These are phyloP conservation scores for Iselma pallidipennis DNA, from an alignment of 2,888 invertebrate species.

Conservation along the genomic window DNA sequence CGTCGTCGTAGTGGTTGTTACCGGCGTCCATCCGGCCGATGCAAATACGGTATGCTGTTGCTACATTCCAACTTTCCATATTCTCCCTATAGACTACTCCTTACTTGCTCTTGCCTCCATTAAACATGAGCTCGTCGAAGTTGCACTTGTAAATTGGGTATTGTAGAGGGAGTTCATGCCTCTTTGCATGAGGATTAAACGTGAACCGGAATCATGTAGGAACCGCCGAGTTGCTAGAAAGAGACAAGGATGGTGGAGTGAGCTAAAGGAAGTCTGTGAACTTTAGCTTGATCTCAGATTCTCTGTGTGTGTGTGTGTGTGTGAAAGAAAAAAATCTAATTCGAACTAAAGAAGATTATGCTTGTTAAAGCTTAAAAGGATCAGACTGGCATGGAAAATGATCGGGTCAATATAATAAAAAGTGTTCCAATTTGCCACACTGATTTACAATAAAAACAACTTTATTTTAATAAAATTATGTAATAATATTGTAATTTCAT, in stretches of 20 bases:
- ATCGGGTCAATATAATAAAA: neutral
- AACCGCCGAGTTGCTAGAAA: neutral
- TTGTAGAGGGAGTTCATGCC: constrained; percentile 15
- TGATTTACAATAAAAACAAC: neutral
- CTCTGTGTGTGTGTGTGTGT: neutral
- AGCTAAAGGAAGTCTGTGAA: no score
- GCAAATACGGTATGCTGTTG: neutral
- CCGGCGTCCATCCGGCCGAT: neutral
- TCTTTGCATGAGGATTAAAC: constrained; percentile 11
- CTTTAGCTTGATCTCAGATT: neutral
- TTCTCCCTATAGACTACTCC: neutral
- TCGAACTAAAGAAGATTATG: neutral
- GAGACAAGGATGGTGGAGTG: no score
- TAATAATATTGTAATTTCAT: constrained; percentile 31
- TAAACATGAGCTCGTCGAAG: constrained; percentile 34
- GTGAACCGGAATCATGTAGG: neutral
- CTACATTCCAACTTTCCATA: neutral
- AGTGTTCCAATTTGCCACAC: no score
- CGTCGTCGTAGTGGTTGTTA: neutral
- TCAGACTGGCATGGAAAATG: neutral
- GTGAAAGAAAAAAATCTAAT: neutral
- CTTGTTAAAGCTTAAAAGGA: no score
- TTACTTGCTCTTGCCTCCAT: constrained; percentile 27
- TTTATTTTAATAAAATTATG: no score
- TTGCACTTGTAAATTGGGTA: constrained; percentile 34